Base-by-base conservation (phyloP, 2,797 vertebrate genomes). In the Petrocephalus sullivani region DNA sequence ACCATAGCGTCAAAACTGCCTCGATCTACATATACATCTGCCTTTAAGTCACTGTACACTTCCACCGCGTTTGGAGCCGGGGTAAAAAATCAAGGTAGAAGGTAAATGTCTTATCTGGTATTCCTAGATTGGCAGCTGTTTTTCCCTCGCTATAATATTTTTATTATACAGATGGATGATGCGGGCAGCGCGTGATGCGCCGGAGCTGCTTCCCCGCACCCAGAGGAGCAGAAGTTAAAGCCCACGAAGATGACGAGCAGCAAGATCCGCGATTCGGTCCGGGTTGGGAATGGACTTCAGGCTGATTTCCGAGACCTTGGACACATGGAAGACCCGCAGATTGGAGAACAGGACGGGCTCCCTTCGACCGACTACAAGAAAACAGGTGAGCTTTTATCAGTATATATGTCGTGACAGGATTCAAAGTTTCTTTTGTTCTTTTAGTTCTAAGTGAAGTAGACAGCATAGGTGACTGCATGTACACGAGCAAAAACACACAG, bases 151-250 rank as follows among this genome's bases (percentile, higher is more conserved):
- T 90, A 86, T 60, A 57, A 87, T 85, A 71, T 81, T 86, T 91
- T 90, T 83, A 87, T 88, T 88, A 64, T 60, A 23, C 81, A 58
- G 12, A 21, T 16, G 60, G 46, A 87, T 51, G 83, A 85, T 88
- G 78, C 10, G 85, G 41, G 5, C 41, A 89, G 90, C 87, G 90
- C 91, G 90, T 92, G 91, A 91, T 83, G 87, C 14, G 3, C 87
- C 88, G 57, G 56, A 87, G 57, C 87, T 0, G 46, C 81, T 89
- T 85, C 60, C 75, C 87, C 21, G 56, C 51, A 85, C 54, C 78
- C 57, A 71, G 61, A 60, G 14, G 33, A 61, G 67, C 58, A 56
- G 54, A 81, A 28, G 86, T 90, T 78, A 85, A 88, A 86, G 28
- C 83, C 41, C 61, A 41, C 14, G 86, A 89, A 81, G 88, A 92